Base-by-base conservation (phyloP, 2,113 vertebrate species). In the Heteronetta atricapilla region DNA sequence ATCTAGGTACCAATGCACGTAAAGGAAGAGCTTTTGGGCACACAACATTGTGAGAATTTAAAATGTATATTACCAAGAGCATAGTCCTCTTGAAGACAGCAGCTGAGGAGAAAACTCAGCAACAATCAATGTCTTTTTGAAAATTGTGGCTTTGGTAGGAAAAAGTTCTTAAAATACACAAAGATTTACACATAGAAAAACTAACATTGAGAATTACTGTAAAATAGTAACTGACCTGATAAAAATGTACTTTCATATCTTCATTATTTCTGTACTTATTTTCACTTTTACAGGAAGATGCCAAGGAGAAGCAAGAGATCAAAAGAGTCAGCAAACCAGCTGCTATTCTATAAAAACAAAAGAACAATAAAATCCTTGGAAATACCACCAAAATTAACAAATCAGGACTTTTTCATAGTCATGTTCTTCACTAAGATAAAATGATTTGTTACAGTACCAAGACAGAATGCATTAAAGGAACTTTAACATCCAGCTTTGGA, bases 281-380 rank as follows among this genome's bases (percentile, higher is more conserved):
- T 89, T 95, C 62, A 20, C 97, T 98, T 81, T 97, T 98, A 96
- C 96, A 96, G 69, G 97, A 80, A 53, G 40, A 95, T 33, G 64
- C 10, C 84, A 99, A 70, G 23, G 86, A 98, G 88, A 96, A 97
- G 75, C 97, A 95, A 25, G 98, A 98, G 16, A 98, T 97, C 75
- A 99, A 89, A 80, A 99, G 94, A 33, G 98, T 95, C 90, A 99
- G 91, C 21, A 98, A 95, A 85, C 98, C 99, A 80, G 99, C 96
- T 85, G 97, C 96, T 62, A 97, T 94, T 74, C 99, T 99, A 97
- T 80, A 95, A 96, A 95, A 95, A 46, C 21, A 85, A 70, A 72
- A 90, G 36, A 74, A 86, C 34, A 95, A 73, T 34, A 86, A 82
- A 88, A 77, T 50, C 8, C 33, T 58, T 77, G 33, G n/a, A 87